These are phyloP conservation scores for Anguilla megastoma DNA, from an alignment of 2,797 vertebrate species.

Conservation along the genomic window DNA sequence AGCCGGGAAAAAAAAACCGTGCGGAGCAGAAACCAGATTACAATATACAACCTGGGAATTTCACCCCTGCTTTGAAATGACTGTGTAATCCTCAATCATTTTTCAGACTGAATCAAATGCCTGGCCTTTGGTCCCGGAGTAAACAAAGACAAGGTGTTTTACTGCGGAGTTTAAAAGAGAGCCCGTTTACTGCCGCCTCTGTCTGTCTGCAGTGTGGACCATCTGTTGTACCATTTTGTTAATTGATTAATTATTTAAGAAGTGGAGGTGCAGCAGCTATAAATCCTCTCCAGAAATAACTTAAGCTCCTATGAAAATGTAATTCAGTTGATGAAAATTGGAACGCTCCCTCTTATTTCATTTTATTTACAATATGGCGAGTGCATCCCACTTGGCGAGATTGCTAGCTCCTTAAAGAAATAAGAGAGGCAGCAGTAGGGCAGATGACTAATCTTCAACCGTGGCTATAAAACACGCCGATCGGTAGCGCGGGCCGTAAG, in stretches of 20 bases:
- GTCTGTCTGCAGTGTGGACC: neutral
- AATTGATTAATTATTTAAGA: slow-evolving; percentile 26
- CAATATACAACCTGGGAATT: no score
- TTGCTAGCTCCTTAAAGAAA: slow-evolving; percentile 56
- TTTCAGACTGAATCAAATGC: slow-evolving; percentile 15
- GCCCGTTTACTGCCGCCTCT: neutral
- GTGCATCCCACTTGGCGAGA: slow-evolving; percentile 53
- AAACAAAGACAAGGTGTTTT: slow-evolving; percentile 8
- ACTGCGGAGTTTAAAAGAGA: neutral
- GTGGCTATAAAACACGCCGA: slow-evolving; percentile 67
- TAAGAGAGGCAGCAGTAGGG: slow-evolving; percentile 62
- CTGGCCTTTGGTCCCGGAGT: neutral
- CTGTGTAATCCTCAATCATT: neutral
- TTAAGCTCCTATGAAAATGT: slow-evolving; percentile 24
- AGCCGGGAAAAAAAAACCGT: neutral
- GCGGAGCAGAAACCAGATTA: neutral
- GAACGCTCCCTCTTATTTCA: slow-evolving; percentile 13
- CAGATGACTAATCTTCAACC: slow-evolving; percentile 70
- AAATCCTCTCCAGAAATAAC: slow-evolving; percentile 9
- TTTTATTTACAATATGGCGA: slow-evolving; percentile 21
- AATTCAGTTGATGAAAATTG: slow-evolving; percentile 20
- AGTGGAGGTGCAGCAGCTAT: neutral
- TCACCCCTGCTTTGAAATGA: neutral
- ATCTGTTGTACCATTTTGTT: slow-evolving; percentile 22
- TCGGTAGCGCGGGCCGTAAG: slow-evolving; percentile 67